Evolutionary conservation across 1,140 invertebrate genomes (phyloP).

Genomic region (Ridgeia piscesae): DNA sequence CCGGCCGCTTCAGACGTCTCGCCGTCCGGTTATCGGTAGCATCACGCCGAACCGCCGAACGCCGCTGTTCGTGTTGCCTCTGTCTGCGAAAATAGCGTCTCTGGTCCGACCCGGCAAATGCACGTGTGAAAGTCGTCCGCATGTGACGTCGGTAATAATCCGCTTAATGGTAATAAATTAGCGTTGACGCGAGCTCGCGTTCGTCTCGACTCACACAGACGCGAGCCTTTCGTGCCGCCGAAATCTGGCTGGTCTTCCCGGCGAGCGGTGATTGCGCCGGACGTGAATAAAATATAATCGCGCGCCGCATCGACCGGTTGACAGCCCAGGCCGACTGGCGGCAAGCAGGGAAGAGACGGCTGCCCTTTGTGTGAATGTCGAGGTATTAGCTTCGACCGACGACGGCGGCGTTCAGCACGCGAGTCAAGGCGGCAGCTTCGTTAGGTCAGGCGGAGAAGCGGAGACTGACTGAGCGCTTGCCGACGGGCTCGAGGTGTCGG

Average conservation of each 20-base stretch:
- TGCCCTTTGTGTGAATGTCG: not conserved
- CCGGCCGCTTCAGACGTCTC: not conserved
- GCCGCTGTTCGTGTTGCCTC: not conserved
- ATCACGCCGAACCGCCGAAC: not conserved
- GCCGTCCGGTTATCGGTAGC: not conserved
- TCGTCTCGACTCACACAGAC: too few species aligned
- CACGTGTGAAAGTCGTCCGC: not conserved
- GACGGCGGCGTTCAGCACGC: not conserved
- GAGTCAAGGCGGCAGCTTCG: not conserved
- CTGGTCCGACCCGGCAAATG: not conserved
- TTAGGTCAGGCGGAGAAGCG: not conserved
- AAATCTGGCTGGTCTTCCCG: not conserved
- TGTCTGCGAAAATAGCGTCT: not conserved
- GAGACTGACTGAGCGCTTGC: not conserved
- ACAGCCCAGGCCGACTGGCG: not conserved
- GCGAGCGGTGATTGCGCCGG: not conserved
- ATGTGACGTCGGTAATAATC: not conserved
- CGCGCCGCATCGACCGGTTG: not conserved
- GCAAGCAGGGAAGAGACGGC: not conserved
- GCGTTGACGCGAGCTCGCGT: not conserved
- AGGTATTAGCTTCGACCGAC: not conserved
- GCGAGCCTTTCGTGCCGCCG: not conserved
- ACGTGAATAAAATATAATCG: slow-evolving; percentile 6
- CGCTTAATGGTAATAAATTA: not conserved
- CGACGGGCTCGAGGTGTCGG: not conserved